phyloP scores from a whole-genome alignment of 2,797 vertebrate genomes.

The Fratercula arctica region DNA sequence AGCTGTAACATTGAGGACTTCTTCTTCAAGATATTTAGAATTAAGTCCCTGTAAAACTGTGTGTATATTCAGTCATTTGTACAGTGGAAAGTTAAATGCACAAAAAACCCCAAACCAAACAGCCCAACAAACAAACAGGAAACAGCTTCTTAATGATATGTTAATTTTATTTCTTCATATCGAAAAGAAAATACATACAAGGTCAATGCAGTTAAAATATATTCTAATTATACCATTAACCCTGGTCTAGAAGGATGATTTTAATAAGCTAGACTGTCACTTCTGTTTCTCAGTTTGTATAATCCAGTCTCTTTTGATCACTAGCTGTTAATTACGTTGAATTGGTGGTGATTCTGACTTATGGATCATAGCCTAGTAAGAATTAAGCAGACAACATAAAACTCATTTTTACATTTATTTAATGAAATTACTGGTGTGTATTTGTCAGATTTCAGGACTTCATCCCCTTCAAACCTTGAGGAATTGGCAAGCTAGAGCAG shows the following conservation, averaged over 20 bases:
- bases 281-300: conserved; percentile 59
- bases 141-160: conserved; percentile 41
- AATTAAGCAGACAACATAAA: conserved; percentile 63
- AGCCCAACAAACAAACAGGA: not conserved
- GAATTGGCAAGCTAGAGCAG: conserved; percentile 24
- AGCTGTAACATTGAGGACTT: not conserved
- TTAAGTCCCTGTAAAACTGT: not conserved
- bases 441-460: conserved; percentile 28
- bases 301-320: conserved; percentile 60
- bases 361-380: conserved; percentile 58
- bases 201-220: conserved; percentile 43
- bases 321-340: conserved; percentile 56
- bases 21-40: not conserved
- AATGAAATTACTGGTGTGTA: conserved; percentile 47
- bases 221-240: conserved; percentile 63
- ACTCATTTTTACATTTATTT: conserved; percentile 48
- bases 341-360: conserved; percentile 54
- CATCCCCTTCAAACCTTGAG: not conserved
- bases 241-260: conserved; percentile 43
- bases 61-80: not conserved
- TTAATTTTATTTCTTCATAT: conserved; percentile 59
- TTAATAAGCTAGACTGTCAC: conserved; percentile 54
- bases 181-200: conserved; percentile 44
- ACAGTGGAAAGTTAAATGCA: not conserved
- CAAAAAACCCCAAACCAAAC: not conserved